These are phyloP conservation scores for Tipula helvola DNA, from an alignment of 2,888 invertebrate species.

Conservation along the genomic window DNA sequence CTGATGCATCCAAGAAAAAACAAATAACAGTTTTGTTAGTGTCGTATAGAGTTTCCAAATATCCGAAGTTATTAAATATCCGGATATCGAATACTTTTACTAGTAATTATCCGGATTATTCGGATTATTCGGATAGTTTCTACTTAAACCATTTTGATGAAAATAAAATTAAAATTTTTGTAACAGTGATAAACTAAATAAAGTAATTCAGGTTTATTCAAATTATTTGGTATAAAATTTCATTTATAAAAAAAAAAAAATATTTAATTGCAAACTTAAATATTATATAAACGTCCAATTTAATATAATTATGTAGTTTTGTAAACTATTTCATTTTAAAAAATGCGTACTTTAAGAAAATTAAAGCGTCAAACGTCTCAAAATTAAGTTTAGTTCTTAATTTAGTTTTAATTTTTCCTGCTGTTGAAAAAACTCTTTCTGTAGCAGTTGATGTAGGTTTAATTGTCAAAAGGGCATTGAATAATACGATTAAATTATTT, in stretches of 20 bases:
- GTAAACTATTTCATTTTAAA: neutral
- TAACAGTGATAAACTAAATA: neutral
- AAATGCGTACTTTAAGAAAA: neutral
- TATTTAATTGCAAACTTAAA: neutral
- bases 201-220: neutral
- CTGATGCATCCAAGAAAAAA: too few species aligned
- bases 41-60: neutral
- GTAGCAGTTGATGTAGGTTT: too few species aligned
- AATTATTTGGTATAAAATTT: too few species aligned
- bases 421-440: too few species aligned
- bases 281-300: too few species aligned
- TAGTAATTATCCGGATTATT: too few species aligned
- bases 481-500: too few species aligned
- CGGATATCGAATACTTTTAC: too few species aligned
- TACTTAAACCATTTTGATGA: neutral
- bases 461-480: neutral
- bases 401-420: too few species aligned
- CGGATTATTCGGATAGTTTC: neutral
- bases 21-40: too few species aligned
- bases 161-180: neutral
- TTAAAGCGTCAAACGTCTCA: neutral
- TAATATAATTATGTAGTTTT: neutral
- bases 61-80: neutral
- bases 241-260: neutral
- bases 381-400: too few species aligned